Evolutionary conservation across 2,888 invertebrate species (phyloP).

Genomic region (Limulus polyphemus): DNA sequence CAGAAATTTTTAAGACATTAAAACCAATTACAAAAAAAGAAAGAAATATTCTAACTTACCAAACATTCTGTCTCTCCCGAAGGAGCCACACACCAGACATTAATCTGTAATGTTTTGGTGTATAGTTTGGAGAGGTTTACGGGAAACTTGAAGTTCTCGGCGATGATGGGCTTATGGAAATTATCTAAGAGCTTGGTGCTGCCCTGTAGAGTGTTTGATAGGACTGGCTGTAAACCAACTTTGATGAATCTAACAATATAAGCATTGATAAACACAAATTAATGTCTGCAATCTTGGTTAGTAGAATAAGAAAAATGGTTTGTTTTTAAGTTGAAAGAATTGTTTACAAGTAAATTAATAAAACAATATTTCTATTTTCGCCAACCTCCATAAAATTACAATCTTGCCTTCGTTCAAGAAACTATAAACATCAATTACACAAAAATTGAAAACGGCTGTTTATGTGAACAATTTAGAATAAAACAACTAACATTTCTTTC

Average conservation of each 20-base stretch:
- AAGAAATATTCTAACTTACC: slow-evolving; percentile 45
- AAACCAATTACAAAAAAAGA: no score
- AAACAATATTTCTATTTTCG: no score
- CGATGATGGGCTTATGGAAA: slow-evolving; percentile 59
- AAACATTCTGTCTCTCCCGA: slow-evolving; percentile 63
- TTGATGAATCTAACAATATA: slow-evolving; percentile 52
- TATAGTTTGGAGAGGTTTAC: slow-evolving; percentile 62
- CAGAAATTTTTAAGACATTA: no score
- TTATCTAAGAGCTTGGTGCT: slow-evolving; percentile 58
- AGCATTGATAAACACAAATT: slow-evolving; percentile 7
- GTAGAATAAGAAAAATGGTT: not conserved
- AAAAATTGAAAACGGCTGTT: no score
- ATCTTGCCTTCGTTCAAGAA: no score
- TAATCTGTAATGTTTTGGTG: slow-evolving; percentile 80
- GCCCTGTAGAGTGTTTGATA: slow-evolving; percentile 44
- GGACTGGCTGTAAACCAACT: slow-evolving; percentile 57
- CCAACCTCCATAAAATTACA: no score
- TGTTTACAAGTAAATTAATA: no score
- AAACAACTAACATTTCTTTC: no score
- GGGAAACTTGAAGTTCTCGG: slow-evolving; percentile 62
- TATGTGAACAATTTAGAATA: no score
- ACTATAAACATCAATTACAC: no score
- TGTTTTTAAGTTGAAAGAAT: no score
- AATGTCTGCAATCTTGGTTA: not conserved
- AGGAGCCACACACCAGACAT: slow-evolving; percentile 58